Base-by-base conservation (phyloP, 2,113 vertebrate genomes). In the Megaptera novaeangliae region DNA sequence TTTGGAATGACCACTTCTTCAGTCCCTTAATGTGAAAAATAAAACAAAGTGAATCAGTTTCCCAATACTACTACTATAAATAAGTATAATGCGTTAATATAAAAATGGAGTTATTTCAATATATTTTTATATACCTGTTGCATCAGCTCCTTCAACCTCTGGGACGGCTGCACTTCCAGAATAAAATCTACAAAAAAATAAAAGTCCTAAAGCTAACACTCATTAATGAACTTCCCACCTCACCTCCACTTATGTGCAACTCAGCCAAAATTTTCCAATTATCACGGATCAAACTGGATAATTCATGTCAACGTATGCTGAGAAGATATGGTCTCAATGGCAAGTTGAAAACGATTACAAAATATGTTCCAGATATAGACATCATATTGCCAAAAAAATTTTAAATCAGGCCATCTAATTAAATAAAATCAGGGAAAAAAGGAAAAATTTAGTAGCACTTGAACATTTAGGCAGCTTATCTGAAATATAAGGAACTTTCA, bases 1-100 rank as follows among this genome's bases (percentile, higher is more conserved):
- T 97, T 99, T 49, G 99, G 99, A 95, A 99, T 98, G 84, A 99
- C 97, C 74, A 99, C 97, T 97, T 99, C 99, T 97, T 93, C 98
- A 94, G 64, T 71, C 93, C 90, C 98, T 99, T 18, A 46, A 98
- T 77, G 71, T 96, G 55, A 25, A 95, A 74, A 14, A 96, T 69
- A 29, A 66, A 96, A 89, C 31, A 69, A 96, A 92, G 6, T 0
- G 0, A 85, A 63, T 94, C 52, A 68, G 27, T 92, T 94, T 95
- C 25, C 27, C 39, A 91, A 66, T 64, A 91, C 10, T 61, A 61
- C 12, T 71, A 91, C 13, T 83, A 83, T 8, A 92, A 78, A 69
- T 2, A 36, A 85, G 25, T 74, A 64, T 2, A 69, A 87, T 1
- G 8, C 66, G 7, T 90, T 64, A 8, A 82, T 17, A 59, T 59